Conservation (phyloP, 2,888 invertebrate species). For the Tribolium freemani region DNA sequence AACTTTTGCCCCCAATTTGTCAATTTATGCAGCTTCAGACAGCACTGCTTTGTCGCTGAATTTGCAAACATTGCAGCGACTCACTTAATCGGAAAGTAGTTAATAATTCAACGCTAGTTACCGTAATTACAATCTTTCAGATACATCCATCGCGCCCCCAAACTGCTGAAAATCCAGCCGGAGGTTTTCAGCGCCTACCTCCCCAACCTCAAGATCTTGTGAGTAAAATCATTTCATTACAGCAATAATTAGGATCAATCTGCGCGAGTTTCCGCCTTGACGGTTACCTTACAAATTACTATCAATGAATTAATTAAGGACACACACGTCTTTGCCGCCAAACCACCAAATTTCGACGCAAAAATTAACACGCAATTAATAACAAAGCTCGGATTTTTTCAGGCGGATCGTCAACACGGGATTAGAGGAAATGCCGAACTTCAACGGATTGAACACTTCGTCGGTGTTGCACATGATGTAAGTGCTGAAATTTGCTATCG, state of each 20-base stretch:
- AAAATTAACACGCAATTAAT: background rate
- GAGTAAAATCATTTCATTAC: slow-evolving; percentile 55
- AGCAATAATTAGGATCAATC: slow-evolving; percentile 25
- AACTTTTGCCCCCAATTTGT: background rate
- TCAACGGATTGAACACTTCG: slow-evolving; percentile 62
- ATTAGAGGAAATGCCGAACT: slow-evolving; percentile 65
- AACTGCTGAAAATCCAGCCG: slow-evolving; percentile 64
- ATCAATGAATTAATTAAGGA: slow-evolving; percentile 32
- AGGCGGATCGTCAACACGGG: slow-evolving; percentile 68
- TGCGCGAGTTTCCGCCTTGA: slow-evolving; percentile 10
- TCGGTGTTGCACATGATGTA: slow-evolving; percentile 66
- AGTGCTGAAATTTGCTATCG: slow-evolving; percentile 50
- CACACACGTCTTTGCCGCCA: slow-evolving; percentile 16
- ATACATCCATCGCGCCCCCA: slow-evolving; percentile 66
- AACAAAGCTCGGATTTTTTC: slow-evolving; percentile 34
- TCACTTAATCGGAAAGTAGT: background rate
- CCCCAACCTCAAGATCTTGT: slow-evolving; percentile 65
- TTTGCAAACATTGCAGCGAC: background rate
- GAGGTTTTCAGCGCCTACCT: slow-evolving; percentile 65
- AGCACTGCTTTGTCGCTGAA: background rate
- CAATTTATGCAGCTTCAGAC: background rate
- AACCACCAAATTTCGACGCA: slow-evolving; percentile 16
- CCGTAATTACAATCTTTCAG: slow-evolving; percentile 56
- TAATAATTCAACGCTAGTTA: background rate
- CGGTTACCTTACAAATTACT: slow-evolving; percentile 18